Base-by-base conservation (phyloP, 1,140 invertebrate species). In the Drosophila obscura region DNA sequence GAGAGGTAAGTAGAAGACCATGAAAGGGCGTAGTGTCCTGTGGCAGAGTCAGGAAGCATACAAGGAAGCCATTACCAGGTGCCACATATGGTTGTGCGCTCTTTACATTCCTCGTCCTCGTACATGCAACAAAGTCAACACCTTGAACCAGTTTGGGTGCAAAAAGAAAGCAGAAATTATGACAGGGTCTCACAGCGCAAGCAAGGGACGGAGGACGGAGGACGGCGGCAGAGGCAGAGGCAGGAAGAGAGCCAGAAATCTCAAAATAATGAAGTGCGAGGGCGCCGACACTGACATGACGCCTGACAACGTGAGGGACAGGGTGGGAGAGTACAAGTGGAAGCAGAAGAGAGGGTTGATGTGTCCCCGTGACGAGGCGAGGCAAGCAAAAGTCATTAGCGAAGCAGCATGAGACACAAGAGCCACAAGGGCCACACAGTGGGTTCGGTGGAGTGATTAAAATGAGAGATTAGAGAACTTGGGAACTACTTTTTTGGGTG, bases 251-350 rank as follows among this genome's bases (percentile, higher is more conserved):
- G 50, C 81, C 57, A 65, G 51, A 57, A 69, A 84, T 73, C 82
- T 84, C 81, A 87, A 87, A 85, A 85, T 85, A 88, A 85, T 88
- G 82, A 87, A 88, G 82, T 85, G 81, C 74, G 74, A 87, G 74
- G 65, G 59, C 59, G 73, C 57, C 55, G 66, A 69, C 66, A 69
- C 66, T 69, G 66, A 69, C 66, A 69, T 58, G 68, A 69, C 55
- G 64, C 64, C 28, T 45, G 49, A 49, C 44, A 69, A 56, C 39
- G 44, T 57, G 49, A 60, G 45, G 60, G 16, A 58, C 6, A 22
- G 31, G 24, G 45, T 4, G 9, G 31, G 1, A 35, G 8, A 8
- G 5, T 5, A n/a, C n/a, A n/a, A n/a, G n/a, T 26, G 5, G 56
- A 26, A n/a, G 49, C 9, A 22, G 16, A 22, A 5, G 13, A 15